Conservation (phyloP, 2,888 invertebrate species). For the Phorcus lineatus region DNA sequence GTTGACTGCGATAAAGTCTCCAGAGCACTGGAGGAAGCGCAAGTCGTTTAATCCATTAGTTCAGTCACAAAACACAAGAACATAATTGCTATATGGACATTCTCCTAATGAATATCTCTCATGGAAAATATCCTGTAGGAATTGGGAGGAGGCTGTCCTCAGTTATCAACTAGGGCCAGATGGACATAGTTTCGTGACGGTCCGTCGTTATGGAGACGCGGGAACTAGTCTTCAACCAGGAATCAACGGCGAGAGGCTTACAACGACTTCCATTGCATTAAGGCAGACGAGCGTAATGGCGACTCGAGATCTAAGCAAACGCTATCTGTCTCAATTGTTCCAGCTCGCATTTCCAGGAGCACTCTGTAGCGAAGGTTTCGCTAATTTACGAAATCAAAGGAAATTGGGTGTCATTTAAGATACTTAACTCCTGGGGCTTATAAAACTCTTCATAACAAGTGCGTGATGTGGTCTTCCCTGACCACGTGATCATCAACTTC, state of each 20-base stretch:
- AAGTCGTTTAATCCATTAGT: no score
- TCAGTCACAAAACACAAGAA: no score
- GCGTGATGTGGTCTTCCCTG: constrained; percentile 7
- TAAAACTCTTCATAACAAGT: constrained; percentile 8
- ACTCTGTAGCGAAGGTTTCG: background rate
- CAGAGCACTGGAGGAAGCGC: no score
- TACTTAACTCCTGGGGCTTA: constrained; percentile 7
- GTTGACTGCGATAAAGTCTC: no score
- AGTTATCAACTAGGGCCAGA: background rate
- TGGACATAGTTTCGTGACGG: background rate
- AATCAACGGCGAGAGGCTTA: no score
- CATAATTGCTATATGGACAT: no score
- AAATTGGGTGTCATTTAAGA: constrained; percentile 14
- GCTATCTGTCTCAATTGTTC: constrained; percentile 14
- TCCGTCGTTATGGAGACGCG: background rate
- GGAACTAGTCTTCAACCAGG: no score
- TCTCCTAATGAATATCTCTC: no score
- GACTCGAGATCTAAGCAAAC: background rate
- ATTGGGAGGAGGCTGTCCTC: no score
- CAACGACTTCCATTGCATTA: no score
- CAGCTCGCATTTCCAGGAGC: constrained; percentile 6
- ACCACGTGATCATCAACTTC: constrained; percentile 8
- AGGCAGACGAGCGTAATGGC: background rate
- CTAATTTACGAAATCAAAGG: constrained; percentile 21
- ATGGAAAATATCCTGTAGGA: no score